phyloP scores from a whole-genome alignment of 2,888 invertebrate species.

The Andrena praecox region DNA sequence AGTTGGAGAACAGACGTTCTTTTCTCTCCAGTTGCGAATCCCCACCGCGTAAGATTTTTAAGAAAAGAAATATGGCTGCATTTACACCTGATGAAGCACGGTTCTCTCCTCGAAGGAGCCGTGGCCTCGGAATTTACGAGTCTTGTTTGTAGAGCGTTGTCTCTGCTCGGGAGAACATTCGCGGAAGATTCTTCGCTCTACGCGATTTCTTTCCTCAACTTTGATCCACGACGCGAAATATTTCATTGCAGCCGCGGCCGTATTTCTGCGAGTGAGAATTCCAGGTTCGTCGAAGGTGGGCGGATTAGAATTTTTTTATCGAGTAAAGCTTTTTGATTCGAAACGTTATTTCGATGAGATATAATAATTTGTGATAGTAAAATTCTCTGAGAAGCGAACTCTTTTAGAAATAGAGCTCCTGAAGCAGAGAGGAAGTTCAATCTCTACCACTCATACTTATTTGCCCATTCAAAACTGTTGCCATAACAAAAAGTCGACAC shows the following conservation, averaged over 20 bases:
- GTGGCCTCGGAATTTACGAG: constrained; percentile 75
- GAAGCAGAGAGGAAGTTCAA: too few species aligned
- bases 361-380: too few species aligned
- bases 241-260: constrained; percentile 25
- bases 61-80: constrained; percentile 63
- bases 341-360: too few species aligned
- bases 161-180: constrained; percentile 50
- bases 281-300: not conserved
- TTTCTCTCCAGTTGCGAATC: not conserved
- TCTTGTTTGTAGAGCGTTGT: constrained; percentile 72
- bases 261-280: not conserved
- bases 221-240: constrained; percentile 31
- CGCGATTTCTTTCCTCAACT: constrained; percentile 15
- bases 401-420: too few species aligned
- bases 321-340: not conserved
- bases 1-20: not conserved
- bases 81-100: constrained; percentile 74
- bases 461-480: too few species aligned
- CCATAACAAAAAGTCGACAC: too few species aligned
- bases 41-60: constrained; percentile 44
- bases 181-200: constrained; percentile 57
- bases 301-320: not conserved
- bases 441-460: too few species aligned
- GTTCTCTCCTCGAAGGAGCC: constrained; percentile 57
- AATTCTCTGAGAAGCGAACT: too few species aligned